phyloP scores from a whole-genome alignment of 2,113 vertebrate genomes.

The Ibidorhyncha struthersii region DNA sequence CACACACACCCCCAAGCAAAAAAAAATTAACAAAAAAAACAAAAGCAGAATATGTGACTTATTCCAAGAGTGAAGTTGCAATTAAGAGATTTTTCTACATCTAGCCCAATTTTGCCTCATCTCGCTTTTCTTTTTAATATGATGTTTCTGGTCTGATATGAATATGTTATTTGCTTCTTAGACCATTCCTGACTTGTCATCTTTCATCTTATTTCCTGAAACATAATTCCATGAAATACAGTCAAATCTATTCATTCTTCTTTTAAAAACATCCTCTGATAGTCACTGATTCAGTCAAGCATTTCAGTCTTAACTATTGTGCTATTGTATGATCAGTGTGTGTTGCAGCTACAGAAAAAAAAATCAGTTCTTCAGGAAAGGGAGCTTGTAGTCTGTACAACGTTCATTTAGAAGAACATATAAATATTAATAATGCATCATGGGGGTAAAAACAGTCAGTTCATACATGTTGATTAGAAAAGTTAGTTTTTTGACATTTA shows the following conservation, averaged over 20 bases:
- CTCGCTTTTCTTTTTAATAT: not conserved
- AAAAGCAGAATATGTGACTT: not conserved
- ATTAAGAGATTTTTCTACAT: not conserved
- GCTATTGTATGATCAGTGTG: not conserved
- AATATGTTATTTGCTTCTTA: not conserved
- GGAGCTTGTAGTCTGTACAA: not conserved
- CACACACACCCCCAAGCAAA: not conserved
- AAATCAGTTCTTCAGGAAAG: not conserved
- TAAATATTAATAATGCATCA: not conserved
- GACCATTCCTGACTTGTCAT: not conserved
- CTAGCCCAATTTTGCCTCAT: not conserved
- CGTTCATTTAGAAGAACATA: not conserved
- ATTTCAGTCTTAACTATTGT: not conserved
- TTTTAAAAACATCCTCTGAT: not conserved
- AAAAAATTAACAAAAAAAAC: not conserved
- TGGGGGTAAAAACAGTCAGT: not conserved
- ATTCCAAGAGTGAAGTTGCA: not conserved
- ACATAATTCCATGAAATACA: not conserved
- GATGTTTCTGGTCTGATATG: not conserved
- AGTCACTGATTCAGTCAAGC: not conserved
- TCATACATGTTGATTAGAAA: not conserved
- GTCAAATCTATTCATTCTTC: not conserved
- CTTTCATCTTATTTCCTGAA: not conserved
- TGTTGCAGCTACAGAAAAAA: not conserved
- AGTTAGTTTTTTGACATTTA: not conserved